Evolutionary conservation across 2,888 invertebrate species (phyloP).

Genomic region (Meteorus colon): DNA sequence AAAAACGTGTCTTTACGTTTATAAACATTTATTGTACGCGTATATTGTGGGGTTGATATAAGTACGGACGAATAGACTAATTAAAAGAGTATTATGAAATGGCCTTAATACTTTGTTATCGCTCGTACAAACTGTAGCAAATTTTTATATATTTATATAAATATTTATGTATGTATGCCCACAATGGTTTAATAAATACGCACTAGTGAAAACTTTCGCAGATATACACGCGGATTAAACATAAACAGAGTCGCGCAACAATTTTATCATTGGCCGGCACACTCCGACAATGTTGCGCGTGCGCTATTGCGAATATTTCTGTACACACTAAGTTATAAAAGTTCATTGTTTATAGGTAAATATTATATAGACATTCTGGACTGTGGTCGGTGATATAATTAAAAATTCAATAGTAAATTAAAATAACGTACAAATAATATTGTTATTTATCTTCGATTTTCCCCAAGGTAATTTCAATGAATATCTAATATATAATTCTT

Average conservation of each 20-base stretch:
- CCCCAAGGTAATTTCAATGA: conserved; percentile 61
- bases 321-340: background rate
- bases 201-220: background rate
- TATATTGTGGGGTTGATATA: conserved; percentile 1
- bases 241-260: conserved; percentile 20
- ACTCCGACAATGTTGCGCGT: background rate
- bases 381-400: background rate
- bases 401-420: background rate
- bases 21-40: background rate
- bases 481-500: conserved; percentile 60
- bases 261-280: conserved; percentile 22
- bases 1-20: background rate
- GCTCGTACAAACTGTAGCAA: conserved; percentile 16
- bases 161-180: conserved; percentile 18
- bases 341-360: background rate
- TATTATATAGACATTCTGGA: background rate
- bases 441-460: conserved; percentile 46
- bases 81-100: conserved; percentile 66
- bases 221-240: background rate
- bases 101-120: conserved; percentile 46
- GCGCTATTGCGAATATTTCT: background rate
- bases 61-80: conserved; percentile 65
- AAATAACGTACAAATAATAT: background rate
- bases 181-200: background rate
- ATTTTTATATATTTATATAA: conserved; percentile 15